A percentile compares a stretch with the other conserved stretches of the same genome.
phyloP scores from a whole-genome alignment of 2,113 vertebrate genomes.

The Entomyzon cyanotis region DNA sequence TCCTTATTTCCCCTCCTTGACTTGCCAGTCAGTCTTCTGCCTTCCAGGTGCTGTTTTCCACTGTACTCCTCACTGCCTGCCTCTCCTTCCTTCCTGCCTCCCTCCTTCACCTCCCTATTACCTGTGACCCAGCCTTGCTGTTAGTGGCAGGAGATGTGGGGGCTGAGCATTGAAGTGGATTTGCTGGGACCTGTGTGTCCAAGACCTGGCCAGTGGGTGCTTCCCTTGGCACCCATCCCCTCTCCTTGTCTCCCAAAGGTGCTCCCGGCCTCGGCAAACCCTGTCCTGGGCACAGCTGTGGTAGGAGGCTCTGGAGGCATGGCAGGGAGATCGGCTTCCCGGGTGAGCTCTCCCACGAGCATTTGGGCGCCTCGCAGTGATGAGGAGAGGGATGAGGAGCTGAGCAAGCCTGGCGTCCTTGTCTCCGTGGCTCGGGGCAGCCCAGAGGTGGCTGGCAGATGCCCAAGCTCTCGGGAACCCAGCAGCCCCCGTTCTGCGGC shows the following conservation, averaged over 20 bases:
- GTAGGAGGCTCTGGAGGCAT: background rate
- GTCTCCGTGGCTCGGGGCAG: fast-evolving
- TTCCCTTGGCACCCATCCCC: background rate
- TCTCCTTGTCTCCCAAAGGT: slow-evolving; percentile 40
- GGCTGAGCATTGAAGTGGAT: background rate
- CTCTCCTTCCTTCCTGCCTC: background rate
- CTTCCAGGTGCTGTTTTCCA: background rate
- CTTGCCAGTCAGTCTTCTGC: background rate
- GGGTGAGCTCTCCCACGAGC: fast-evolving
- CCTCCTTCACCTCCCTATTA: background rate
- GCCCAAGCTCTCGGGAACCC: fast-evolving
- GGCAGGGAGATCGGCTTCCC: fast-evolving
- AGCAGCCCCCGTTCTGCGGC: fast-evolving
- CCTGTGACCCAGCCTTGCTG: fast-evolving
- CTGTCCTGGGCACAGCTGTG: background rate
- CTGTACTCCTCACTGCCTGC: background rate
- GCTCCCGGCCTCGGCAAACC: fast-evolving
- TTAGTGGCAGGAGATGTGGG: background rate
- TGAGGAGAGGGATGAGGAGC: background rate
- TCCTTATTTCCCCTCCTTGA: background rate
- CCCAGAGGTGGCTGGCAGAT: fast-evolving
- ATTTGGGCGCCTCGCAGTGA: fast-evolving
- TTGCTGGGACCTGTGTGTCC: background rate
- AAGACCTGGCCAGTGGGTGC: background rate
- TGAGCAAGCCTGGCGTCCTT: background rate